Percentiles rank a stretch among this genome's conserved stretches.
These are phyloP conservation scores for Antedon mediterranea DNA, from an alignment of 53 echinoderm and acorn worm genomes.

Conservation along the genomic window DNA sequence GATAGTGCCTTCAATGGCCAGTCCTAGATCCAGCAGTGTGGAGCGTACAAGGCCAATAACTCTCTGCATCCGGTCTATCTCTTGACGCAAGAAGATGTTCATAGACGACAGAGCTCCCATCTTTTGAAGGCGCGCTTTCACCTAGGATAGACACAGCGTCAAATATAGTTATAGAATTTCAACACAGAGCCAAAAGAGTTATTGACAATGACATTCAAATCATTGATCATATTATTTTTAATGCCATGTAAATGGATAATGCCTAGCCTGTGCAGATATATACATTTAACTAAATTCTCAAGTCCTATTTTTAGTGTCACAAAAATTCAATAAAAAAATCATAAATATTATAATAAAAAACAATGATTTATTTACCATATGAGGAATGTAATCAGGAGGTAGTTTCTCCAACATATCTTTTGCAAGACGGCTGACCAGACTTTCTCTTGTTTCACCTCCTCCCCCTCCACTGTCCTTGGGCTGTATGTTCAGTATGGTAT, in stretches of 20 bases:
- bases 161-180: no score
- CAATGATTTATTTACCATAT: constrained; percentile 22
- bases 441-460: constrained; percentile 94
- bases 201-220: no score
- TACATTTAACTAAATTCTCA: no score
- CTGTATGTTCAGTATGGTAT: constrained; percentile 93
- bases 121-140: constrained; percentile 84
- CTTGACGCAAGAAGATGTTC: constrained; percentile 97
- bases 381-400: constrained; percentile 64
- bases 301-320: no score
- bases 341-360: no score
- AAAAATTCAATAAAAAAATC: no score
- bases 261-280: no score
- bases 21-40: constrained; percentile 75
- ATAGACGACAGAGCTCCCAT: constrained; percentile 95
- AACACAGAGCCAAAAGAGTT: no score
- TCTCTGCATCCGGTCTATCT: constrained; percentile 97
- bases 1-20: constrained; percentile 97
- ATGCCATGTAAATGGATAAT: neutral
- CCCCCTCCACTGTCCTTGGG: constrained; percentile 97
- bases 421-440: constrained; percentile 68
- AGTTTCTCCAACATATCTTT: constrained; percentile 92
- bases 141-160: constrained; percentile 39
- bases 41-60: constrained; percentile 76
- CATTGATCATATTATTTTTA: neutral